Evolutionary conservation across 2,113 vertebrate species (phyloP).

Genomic region (Astatotilapia flaviijosephi): DNA sequence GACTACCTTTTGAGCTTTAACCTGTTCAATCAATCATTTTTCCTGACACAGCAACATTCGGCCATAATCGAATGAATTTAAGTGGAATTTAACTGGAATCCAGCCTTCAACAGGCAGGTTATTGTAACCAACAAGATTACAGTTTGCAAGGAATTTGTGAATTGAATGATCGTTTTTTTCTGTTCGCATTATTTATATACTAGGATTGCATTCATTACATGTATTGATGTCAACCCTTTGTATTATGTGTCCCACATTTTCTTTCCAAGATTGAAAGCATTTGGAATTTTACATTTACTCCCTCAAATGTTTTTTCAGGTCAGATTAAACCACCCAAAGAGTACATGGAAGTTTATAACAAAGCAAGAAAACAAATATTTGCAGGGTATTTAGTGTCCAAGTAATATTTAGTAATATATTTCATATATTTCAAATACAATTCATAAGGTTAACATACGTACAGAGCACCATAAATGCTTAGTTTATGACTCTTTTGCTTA

Average conservation of each 20-base stretch:
- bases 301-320: background rate
- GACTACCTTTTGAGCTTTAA: background rate
- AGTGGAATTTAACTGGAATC: background rate
- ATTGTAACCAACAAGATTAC: background rate
- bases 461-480: background rate
- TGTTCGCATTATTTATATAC: background rate
- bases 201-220: background rate
- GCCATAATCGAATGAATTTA: background rate
- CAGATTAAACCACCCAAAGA: background rate
- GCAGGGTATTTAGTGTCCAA: background rate
- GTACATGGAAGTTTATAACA: background rate
- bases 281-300: background rate
- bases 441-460: background rate
- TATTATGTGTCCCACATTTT: background rate
- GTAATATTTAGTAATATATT: background rate
- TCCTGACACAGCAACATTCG: background rate
- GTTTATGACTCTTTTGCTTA: background rate
- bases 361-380: background rate
- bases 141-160: background rate
- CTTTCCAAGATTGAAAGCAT: background rate
- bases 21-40: background rate
- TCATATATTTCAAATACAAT: background rate
- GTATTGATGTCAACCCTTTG: background rate
- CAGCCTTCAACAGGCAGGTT: background rate
- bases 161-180: background rate